Evolutionary conservation across 2,888 invertebrate genomes (phyloP).

Genomic region (Apotomis betuletana): DNA sequence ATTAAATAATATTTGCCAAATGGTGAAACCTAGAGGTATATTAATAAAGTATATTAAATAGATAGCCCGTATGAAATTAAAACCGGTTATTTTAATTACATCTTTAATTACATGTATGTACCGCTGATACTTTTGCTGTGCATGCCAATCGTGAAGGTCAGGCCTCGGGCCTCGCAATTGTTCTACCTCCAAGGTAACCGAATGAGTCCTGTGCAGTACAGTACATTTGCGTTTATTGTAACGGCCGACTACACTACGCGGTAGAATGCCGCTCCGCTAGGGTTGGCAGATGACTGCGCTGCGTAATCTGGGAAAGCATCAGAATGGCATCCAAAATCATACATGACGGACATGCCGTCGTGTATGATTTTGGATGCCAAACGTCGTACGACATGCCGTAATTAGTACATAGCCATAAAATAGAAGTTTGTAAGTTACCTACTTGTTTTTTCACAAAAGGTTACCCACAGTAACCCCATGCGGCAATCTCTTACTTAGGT

Average conservation of each 20-base stretch:
- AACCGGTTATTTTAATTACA: slow-evolving; percentile 18
- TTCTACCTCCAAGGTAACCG: slow-evolving; percentile 27
- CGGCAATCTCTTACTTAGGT: too few species aligned
- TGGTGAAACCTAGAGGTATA: not conserved
- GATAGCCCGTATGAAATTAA: slow-evolving; percentile 4
- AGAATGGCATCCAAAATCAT: too few species aligned
- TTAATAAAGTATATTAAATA: not conserved
- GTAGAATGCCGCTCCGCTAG: slow-evolving; percentile 13
- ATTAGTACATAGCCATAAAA: too few species aligned
- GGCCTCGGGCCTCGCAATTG: slow-evolving; percentile 28
- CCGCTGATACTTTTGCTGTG: slow-evolving; percentile 34
- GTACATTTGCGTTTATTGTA: slow-evolving; percentile 19
- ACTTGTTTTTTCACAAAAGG: too few species aligned
- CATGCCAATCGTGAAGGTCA: slow-evolving; percentile 32
- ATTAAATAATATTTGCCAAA: not conserved
- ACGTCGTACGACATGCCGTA: too few species aligned
- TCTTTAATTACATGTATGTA: slow-evolving; percentile 9
- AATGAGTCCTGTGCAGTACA: slow-evolving; percentile 12
- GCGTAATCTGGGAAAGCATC: too few species aligned
- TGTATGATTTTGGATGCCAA: too few species aligned
- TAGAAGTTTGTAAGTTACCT: too few species aligned
- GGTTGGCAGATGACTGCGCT: too few species aligned
- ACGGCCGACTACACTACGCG: slow-evolving; percentile 9
- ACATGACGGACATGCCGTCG: too few species aligned
- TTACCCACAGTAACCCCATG: too few species aligned